These are phyloP conservation scores for Neopelma chrysocephalum DNA, from an alignment of 2,797 vertebrate genomes.

Conservation along the genomic window DNA sequence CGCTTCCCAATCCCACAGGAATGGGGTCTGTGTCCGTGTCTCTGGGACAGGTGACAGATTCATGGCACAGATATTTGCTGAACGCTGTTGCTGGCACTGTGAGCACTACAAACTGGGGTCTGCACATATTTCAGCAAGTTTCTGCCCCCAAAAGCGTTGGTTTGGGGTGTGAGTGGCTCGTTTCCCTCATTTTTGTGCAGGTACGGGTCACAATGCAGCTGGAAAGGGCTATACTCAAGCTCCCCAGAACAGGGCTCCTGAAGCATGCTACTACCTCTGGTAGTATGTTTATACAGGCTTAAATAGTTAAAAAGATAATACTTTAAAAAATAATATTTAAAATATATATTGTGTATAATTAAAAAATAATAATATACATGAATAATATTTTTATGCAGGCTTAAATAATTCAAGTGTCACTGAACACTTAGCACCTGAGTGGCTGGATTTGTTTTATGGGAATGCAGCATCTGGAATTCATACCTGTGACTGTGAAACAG, in stretches of 20 bases:
- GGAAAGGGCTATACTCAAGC: background rate
- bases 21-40: background rate
- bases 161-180: background rate
- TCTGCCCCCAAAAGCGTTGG: background rate
- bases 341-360: too few relatives aligned
- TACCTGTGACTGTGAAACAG: background rate
- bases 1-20: accelerated
- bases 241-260: background rate
- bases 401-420: background rate
- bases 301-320: background rate
- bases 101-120: background rate
- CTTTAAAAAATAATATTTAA: background rate
- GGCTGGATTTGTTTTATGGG: background rate
- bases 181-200: background rate
- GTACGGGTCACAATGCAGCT: accelerated
- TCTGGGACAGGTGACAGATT: background rate
- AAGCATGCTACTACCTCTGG: background rate
- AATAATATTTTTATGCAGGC: background rate
- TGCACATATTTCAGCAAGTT: accelerated
- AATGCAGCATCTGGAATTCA: background rate
- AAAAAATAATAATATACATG: background rate
- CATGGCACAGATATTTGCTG: background rate
- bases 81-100: accelerated
- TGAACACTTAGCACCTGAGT: accelerated
- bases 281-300: background rate